Conservation (phyloP, 2,113 vertebrate genomes). For the Chaetorhynchus papuensis region DNA sequence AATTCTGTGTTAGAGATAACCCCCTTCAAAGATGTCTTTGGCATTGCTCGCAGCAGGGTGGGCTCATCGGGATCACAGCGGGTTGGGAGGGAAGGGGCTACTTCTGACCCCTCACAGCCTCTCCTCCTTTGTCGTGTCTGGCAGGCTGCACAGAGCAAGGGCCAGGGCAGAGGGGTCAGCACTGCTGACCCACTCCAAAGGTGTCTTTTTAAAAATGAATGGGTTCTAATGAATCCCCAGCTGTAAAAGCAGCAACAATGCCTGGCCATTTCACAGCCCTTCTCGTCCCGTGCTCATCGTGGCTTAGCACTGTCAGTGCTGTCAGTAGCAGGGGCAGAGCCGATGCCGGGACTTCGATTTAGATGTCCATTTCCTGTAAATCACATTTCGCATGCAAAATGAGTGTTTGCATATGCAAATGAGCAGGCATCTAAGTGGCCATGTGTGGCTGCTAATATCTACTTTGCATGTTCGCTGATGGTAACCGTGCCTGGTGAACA, state of each 20-base stretch:
- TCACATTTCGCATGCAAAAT: conserved; percentile 18
- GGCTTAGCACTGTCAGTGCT: background rate
- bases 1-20: background rate
- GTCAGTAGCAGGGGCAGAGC: background rate
- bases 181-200: background rate
- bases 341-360: background rate
- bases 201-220: background rate
- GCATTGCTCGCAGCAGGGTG: background rate
- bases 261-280: background rate
- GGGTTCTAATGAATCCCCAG: background rate
- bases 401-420: conserved; percentile 50
- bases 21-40: background rate
- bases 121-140: background rate
- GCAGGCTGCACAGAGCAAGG: background rate
- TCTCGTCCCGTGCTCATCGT: background rate
- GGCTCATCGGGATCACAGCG: rapidly evolving
- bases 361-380: conserved; percentile 4
- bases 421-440: conserved; percentile 11
- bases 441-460: background rate
- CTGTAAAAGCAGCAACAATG: background rate
- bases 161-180: background rate
- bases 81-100: background rate
- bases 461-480: background rate
- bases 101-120: background rate
- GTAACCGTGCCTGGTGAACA: background rate